Conservation (phyloP, 2,113 vertebrate species). For the Stegostoma tigrinum region DNA sequence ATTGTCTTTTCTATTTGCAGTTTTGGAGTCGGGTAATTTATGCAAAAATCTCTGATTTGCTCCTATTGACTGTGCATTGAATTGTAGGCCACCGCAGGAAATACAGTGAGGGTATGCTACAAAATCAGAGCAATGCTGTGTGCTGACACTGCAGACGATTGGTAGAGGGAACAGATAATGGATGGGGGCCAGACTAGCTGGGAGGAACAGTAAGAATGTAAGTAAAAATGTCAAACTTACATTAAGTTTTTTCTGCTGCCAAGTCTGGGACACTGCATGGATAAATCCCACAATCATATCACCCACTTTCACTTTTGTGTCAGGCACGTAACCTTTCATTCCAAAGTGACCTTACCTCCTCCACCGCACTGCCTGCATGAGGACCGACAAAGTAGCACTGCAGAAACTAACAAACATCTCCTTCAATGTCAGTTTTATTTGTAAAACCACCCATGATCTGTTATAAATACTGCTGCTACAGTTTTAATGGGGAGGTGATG, state of each 20-base stretch:
- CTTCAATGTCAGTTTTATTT: not conserved
- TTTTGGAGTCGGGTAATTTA: not conserved
- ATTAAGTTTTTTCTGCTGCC: not conserved
- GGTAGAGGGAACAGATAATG: not conserved
- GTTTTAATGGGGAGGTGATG: not conserved
- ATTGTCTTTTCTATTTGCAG: not conserved
- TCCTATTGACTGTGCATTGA: not conserved
- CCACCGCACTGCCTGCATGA: not conserved
- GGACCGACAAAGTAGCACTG: not conserved
- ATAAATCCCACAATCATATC: not conserved
- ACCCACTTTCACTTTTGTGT: not conserved
- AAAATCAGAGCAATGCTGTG: not conserved
- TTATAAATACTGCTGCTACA: not conserved
- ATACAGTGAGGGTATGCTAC: not conserved
- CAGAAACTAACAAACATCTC: not conserved
- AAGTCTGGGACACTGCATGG: not conserved
- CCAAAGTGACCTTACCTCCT: not conserved
- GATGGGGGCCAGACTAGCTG: not conserved
- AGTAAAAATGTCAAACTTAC: not conserved
- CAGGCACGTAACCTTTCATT: not conserved
- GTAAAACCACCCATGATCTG: not conserved
- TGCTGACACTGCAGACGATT: not conserved
- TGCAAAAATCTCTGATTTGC: not conserved
- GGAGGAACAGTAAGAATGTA: not conserved
- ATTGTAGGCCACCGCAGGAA: not conserved